These are phyloP conservation scores for Crypturellus undulatus DNA, from an alignment of 2,113 vertebrate species.

Conservation along the genomic window DNA sequence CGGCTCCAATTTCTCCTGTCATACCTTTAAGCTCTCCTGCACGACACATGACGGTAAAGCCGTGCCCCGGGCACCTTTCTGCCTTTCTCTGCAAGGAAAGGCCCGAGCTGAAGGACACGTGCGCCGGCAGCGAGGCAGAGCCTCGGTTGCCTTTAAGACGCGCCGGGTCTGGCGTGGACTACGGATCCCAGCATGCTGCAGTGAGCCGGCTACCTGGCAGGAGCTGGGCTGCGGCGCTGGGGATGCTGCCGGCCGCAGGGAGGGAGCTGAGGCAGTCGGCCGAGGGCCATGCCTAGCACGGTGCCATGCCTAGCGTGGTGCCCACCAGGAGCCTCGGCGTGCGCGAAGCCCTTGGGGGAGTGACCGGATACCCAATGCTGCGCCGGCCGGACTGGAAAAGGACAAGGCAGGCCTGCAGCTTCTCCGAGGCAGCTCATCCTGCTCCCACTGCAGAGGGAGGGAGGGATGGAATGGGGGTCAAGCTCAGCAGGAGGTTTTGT, in stretches of 20 bases:
- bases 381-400: not conserved
- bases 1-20: not conserved
- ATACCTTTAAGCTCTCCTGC: not conserved
- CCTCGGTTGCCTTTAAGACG: not conserved
- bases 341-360: not conserved
- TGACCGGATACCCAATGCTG: not conserved
- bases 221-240: not conserved
- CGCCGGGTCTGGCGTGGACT: not conserved
- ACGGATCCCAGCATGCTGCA: constrained; percentile 62
- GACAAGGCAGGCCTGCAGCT: constrained; percentile 36
- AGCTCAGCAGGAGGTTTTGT: not conserved
- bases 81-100: not conserved
- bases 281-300: not conserved
- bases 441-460: not conserved
- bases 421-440: not conserved
- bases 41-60: not conserved
- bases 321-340: not conserved
- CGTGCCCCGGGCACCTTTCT: too few species aligned
- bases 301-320: not conserved
- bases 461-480: not conserved
- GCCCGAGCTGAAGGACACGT: not conserved
- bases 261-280: not conserved
- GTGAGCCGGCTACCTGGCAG: not conserved
- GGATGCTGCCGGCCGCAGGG: not conserved
- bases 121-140: not conserved